Base-by-base conservation (phyloP, 2,113 vertebrate species). In the Peucedramus taeniatus region DNA sequence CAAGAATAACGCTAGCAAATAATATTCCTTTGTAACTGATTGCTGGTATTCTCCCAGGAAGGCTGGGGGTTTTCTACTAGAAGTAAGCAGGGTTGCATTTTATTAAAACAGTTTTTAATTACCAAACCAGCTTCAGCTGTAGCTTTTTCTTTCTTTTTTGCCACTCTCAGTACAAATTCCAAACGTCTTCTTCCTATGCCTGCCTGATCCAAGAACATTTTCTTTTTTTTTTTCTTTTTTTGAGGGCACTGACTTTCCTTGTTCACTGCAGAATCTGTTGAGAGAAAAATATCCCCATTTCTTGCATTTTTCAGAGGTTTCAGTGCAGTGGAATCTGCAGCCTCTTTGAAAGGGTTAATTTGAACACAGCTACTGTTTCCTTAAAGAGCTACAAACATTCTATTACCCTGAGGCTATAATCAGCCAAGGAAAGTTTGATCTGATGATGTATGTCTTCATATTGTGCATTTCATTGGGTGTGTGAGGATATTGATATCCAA, bases 21-120 rank as follows among this genome's bases (percentile, higher is more conserved):
- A 97, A 97, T 97, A 97, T 97, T 90, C 87, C 87, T 96, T 97
- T 94, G 87, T 93, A 95, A 97, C 87, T 97, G 95, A 97, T 96
- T 97, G 93, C 94, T 97, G 93, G 97, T 97, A 76, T 97, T 97
- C 91, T 97, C 92, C 74, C 63, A 97, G 77, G 81, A 91, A 97
- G 87, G 50, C 76, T 96, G 96, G 85, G 70, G 91, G 92, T 94
- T 96, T 97, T 87, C 96, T 87, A 42, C 80, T 47, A 94, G 95
- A 97, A 97, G 92, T 93, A 95, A 80, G 81, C 79, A 94, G 81
- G 71, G 95, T 93, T 97, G 74, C 91, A 2, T 83, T 97, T 98
- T 90, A 95, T 88, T 65, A 97, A 97, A 97, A 91, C 94, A 87
- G 93, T 90, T 90, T 88, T 97, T 97, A 97, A 96, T 96, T 96